phyloP scores from a whole-genome alignment of 1,140 invertebrate genomes.

The Megathymus violae region DNA sequence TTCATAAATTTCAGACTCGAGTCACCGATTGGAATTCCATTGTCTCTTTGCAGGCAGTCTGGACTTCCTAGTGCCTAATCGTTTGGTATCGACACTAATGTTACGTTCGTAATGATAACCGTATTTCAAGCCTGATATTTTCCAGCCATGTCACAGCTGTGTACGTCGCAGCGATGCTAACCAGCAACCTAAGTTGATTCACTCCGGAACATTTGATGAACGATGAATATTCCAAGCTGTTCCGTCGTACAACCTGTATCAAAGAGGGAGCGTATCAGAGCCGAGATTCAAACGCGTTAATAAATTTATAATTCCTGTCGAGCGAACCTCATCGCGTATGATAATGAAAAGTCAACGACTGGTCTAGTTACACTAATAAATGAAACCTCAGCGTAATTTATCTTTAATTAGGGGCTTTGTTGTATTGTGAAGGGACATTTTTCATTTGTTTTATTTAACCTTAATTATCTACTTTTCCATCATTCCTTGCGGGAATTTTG shows the following conservation, averaged over 20 bases:
- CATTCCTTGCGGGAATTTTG: neutral
- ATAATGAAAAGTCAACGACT: constrained; percentile 70
- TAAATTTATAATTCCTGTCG: constrained; percentile 67
- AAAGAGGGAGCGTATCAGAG: constrained; percentile 35
- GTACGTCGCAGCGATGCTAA: constrained; percentile 36
- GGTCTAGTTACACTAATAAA: constrained; percentile 58
- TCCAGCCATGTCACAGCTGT: constrained; percentile 42
- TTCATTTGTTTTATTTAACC: constrained; percentile 4
- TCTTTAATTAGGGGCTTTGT: constrained; percentile 40
- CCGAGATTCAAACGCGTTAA: constrained; percentile 40
- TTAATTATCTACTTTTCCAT: neutral
- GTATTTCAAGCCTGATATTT: constrained; percentile 47
- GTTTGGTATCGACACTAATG: constrained; percentile 32
- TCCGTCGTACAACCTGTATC: too few species aligned
- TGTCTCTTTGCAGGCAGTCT: constrained; percentile 40
- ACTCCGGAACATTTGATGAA: constrained; percentile 40
- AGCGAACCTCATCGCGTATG: constrained; percentile 64
- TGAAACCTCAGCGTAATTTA: constrained; percentile 47
- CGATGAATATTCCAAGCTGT: constrained; percentile 54
- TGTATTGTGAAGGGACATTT: neutral
- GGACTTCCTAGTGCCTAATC: constrained; percentile 25
- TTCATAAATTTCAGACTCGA: constrained; percentile 61
- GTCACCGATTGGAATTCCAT: constrained; percentile 56
- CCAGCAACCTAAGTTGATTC: constrained; percentile 38
- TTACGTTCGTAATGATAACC: constrained; percentile 3